Evolutionary conservation across 2,113 vertebrate genomes (phyloP).

Genomic region (Phodopus roborovskii): DNA sequence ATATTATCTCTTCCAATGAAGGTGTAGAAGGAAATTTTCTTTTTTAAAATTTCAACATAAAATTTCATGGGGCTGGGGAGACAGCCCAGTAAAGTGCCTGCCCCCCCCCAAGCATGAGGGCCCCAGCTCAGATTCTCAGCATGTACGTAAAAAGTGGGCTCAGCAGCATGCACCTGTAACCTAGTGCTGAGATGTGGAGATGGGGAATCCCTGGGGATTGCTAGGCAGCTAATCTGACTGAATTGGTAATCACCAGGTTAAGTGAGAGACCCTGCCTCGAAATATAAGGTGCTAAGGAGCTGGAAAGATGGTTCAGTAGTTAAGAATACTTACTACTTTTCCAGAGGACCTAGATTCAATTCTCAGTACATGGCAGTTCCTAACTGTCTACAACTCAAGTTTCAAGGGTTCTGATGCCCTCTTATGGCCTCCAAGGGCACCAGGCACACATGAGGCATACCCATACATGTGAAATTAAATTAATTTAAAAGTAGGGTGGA

Average conservation of each 20-base stretch:
- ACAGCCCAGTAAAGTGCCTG: background rate
- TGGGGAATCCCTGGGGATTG: background rate
- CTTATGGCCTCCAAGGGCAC: background rate
- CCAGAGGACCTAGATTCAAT: background rate
- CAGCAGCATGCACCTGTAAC: background rate
- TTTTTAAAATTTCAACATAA: background rate
- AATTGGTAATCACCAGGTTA: background rate
- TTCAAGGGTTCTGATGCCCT: background rate
- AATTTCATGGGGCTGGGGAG: background rate
- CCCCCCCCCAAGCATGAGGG: background rate
- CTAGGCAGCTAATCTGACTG: background rate
- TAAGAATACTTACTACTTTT: background rate
- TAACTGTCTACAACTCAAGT: background rate
- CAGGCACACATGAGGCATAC: background rate
- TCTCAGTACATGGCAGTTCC: background rate
- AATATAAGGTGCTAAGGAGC: background rate
- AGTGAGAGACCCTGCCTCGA: background rate
- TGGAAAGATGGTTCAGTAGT: background rate
- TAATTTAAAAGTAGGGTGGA: background rate
- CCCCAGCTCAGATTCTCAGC: background rate
- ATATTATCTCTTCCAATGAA: background rate
- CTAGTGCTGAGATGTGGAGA: background rate
- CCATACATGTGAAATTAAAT: background rate
- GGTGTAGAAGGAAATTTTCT: background rate
- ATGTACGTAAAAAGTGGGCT: background rate